Evolutionary conservation across 2,888 invertebrate genomes (phyloP).

Genomic region (Belgica antarctica): DNA sequence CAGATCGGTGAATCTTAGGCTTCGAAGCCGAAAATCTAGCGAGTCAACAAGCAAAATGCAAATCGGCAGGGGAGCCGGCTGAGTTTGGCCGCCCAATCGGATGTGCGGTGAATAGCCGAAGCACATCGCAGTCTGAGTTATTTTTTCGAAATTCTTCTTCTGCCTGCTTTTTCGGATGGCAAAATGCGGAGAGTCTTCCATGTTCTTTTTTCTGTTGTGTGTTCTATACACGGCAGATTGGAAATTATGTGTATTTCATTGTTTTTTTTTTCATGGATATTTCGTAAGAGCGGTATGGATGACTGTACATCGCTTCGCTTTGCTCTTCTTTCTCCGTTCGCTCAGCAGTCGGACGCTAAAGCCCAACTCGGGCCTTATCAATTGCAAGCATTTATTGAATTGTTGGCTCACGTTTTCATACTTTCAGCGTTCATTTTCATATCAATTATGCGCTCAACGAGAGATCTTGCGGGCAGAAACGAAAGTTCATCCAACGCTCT

Average conservation of each 20-base stretch:
- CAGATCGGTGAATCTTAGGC: no score
- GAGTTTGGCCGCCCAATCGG: background rate
- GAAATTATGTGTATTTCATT: conserved; percentile 40
- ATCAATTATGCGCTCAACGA: conserved; percentile 4
- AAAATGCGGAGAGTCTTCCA: conserved; percentile 40
- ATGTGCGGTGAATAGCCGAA: background rate
- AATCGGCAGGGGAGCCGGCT: background rate
- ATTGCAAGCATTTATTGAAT: conserved; percentile 3
- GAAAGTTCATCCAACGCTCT: background rate
- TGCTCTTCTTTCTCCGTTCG: background rate
- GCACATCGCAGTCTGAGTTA: background rate
- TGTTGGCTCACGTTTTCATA: conserved; percentile 13
- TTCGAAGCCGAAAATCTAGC: background rate
- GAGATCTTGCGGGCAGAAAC: background rate
- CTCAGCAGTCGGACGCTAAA: background rate
- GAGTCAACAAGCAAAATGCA: conserved; percentile 2
- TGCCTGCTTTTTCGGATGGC: conserved; percentile 37
- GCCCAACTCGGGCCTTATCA: conserved; percentile 4
- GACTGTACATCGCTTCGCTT: conserved; percentile 18
- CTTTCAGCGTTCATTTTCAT: background rate
- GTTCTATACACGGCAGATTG: conserved; percentile 38
- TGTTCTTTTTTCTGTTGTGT: conserved; percentile 38
- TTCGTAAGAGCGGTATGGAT: conserved; percentile 9
- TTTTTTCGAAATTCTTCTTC: conserved; percentile 32
- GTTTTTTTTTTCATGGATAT: conserved; percentile 32